Percentiles rank a stretch among this genome's conserved stretches.
These are phyloP conservation scores for Apodemia hepburni DNA, from an alignment of 2,888 invertebrate genomes.

Conservation along the genomic window DNA sequence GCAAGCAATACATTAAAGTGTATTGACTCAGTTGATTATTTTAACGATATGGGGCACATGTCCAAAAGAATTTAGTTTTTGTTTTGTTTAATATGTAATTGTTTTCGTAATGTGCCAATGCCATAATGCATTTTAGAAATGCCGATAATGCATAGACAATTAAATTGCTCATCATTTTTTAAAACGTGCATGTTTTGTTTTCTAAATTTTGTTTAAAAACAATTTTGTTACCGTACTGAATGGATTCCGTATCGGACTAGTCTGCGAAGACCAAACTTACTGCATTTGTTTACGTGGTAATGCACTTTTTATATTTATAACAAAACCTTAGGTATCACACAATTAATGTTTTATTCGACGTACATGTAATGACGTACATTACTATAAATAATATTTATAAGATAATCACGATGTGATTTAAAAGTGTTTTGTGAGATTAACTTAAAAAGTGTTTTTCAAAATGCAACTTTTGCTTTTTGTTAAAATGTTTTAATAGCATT, in stretches of 20 bases:
- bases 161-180: constrained; percentile 14
- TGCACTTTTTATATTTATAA: constrained; percentile 20
- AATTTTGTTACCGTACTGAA: constrained; percentile 65
- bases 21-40: constrained; percentile 54
- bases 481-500: constrained; percentile 59
- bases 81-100: constrained; percentile 52
- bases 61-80: constrained; percentile 45
- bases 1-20: constrained; percentile 83
- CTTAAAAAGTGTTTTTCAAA: constrained; percentile 76
- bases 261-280: constrained; percentile 71
- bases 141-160: constrained; percentile 37
- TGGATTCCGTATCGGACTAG: constrained; percentile 67
- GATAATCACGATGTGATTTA: constrained; percentile 74
- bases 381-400: constrained; percentile 46
- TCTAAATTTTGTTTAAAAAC: constrained; percentile 50
- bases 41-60: constrained; percentile 18
- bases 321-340: constrained; percentile 10
- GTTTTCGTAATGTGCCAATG: constrained; percentile 77
- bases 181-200: constrained; percentile 42
- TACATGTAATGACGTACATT: constrained; percentile 22
- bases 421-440: constrained; percentile 71
- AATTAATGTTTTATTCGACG: constrained; percentile 11
- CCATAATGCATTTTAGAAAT: constrained; percentile 68
- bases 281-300: constrained; percentile 36
- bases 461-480: constrained; percentile 67